Evolutionary conservation across 2,113 vertebrate species (phyloP), one percentile per base, ranked within the genome.

Genomic region (Helogale parvula): DNA sequence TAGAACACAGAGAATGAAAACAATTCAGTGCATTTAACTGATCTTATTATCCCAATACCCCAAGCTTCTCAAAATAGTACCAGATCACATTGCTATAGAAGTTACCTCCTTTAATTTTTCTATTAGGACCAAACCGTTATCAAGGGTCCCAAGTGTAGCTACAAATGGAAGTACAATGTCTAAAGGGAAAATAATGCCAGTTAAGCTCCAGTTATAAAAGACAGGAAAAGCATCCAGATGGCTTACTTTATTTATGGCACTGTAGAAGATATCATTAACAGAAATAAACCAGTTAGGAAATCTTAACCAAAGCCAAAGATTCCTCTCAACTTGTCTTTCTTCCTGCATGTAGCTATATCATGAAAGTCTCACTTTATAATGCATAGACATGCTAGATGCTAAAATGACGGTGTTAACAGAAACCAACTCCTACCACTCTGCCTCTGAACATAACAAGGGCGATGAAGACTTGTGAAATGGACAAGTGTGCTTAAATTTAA

Each of bases 71-170:
- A 93, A 90, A 90, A 85, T 16, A 33, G 35, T 63, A 45, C 80
- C 57, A 93, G 25, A 33, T 31, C 52, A 45, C 47, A 82, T 66
- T 81, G 38, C 15, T 84, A 25, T 6, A 57, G 27, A 47, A 68
- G 7, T 88, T 54, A n/a, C 33, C 77, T 71, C 47, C 80, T 69
- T 93, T 88, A 47, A 92, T 86, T 87, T 79, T 97, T 92, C 83
- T 47, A 21, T 68, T 54, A 83, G 47, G 33, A 80, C 25, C 21
- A 92, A 91, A 31, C 1, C 63, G 6, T 65, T 81, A 50, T 35
- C 41, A 66, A 80, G 33, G 94, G 16, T 23, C 83, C 63, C 47
- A 83, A 63, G 11, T 31, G 3, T 31, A 90, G 72, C 31, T 35
- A 88, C 11, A 69, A 85, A 95, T 79, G 33, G n/a, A 76, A 91